These are phyloP conservation scores for Scaptomyza montana DNA, from an alignment of 1,140 invertebrate species.

Conservation along the genomic window DNA sequence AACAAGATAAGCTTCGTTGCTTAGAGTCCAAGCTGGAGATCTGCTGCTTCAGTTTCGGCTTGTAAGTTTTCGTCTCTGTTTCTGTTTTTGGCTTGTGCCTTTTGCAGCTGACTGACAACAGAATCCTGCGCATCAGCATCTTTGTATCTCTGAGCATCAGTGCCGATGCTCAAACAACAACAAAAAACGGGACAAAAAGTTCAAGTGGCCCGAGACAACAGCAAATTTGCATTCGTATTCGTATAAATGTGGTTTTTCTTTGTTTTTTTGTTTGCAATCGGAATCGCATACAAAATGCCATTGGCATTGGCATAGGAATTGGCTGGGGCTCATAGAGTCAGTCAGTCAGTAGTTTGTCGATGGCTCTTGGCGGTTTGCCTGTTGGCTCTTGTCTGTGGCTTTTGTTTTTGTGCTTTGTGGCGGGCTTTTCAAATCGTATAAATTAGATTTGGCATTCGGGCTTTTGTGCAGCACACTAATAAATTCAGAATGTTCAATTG, in stretches of 20 bases:
- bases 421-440: constrained; percentile 51
- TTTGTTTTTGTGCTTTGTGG: constrained; percentile 20
- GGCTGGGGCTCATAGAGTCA: constrained; percentile 26
- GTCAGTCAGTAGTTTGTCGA: not conserved
- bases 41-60: constrained; percentile 14
- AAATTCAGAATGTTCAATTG: constrained; percentile 62
- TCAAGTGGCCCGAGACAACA: constrained; percentile 44
- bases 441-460: constrained; percentile 64
- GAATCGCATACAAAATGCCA: constrained; percentile 35
- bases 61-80: constrained; percentile 27
- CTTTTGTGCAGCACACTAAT: constrained; percentile 32
- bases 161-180: too few relatives aligned
- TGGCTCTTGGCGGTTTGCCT: not conserved
- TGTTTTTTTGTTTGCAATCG: constrained; percentile 12
- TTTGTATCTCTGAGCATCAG: too few relatives aligned
- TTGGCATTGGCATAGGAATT: constrained; percentile 47
- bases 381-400: not conserved
- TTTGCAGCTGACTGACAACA: constrained; percentile 40
- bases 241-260: not conserved
- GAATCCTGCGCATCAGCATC: constrained; percentile 41
- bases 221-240: constrained; percentile 66
- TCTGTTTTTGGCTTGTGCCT: constrained; percentile 56
- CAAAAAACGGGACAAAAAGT: constrained; percentile 19
- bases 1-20: constrained; percentile 63
- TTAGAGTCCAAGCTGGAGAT: constrained; percentile 13